Evolutionary conservation across 2,888 invertebrate genomes (phyloP), one percentile per base, ranked within the genome.

Genomic region (Graphium colonna): DNA sequence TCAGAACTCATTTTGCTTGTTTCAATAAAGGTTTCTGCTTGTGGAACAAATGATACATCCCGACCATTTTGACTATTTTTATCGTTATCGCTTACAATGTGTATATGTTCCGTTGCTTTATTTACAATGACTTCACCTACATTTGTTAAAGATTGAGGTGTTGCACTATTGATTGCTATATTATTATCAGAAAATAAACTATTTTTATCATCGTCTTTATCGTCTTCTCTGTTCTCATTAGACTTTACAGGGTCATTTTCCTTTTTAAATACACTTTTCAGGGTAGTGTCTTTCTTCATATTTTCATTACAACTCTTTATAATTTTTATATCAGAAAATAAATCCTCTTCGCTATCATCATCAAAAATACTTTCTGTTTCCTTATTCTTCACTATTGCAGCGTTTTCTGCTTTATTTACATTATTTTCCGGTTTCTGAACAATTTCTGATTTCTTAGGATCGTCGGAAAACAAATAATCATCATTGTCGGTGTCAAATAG

Each of bases 341-440:
- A 60, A 50, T 77, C 79, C 52, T 71, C 74, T 51, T 78, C 76
- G 44, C 71, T 75, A 42, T 76, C 74, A 17, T 71, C 70, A 64
- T 72, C 75, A 57, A 79, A 60, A 36, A 57, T 43, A 36, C 51
- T 60, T 58, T 56, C 57, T 45, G 9, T 7, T 40, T 52, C 43
- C 40, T 48, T 36, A 45, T 49, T 55, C 9, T 51, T 18, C 18
- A 13, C 36, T 8, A 13, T 16, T 36, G 38, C 13, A 9, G 21
- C 39, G 10, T 50, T 51, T 8, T 41, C 36, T 9, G 16, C 33
- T 28, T 36, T 28, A 16, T 10, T 31, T 12, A 13, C 28, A 18
- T 52, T 45, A 45, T 41, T 13, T 21, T 46, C 52, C 50, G 16
- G 26, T 44, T 51, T 52, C 15, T 53, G 18, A 21, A 12, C 41